Evolutionary conservation across 92 coral and sea anemone species (phyloP), one percentile per base, ranked within the genome.

Genomic region (Zoanthus gigantus): DNA sequence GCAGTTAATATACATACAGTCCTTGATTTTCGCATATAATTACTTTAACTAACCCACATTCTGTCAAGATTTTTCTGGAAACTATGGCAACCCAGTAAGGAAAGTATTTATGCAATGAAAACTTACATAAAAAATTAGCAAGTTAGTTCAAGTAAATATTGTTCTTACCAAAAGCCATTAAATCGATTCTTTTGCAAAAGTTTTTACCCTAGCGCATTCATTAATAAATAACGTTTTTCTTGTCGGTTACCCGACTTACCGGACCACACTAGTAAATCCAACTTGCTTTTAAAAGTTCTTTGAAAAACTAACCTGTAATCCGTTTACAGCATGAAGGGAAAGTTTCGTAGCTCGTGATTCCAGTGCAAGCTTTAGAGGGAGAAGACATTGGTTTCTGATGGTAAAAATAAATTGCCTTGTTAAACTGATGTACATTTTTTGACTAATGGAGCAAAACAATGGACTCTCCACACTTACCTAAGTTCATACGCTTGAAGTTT

Each of bases 291-390:
- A 63, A 90, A 56, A 81, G 73, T 34, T 14, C 45, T 30, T 44
- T 81, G 85, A 52, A 65, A 60, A 37, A 81, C 92, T 73, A 54
- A 97, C 99, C 92, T 97, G 99, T 30, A 97, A 89, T 18, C 99
- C 99, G 73, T 90, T 90, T 75, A 97, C 90, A 9, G 99, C 98
- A 83, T 95, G 94, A 15, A 90, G 84, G 0, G 99, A 95, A 0
- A 97, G 95, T 44, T 95, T 94, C 48, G 98, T 89, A 6, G 94
- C 93, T 4, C 99, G 85, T 4, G 99, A 97, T 78, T 97, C 99
- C 83, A 97, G 85, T 0, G 99, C 99, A 29, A 97, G 87, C 86
- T 95, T 97, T 71, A 97, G 84, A 23, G 99, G 97, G 44, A 95
- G 76, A 29, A 97, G 88, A 81, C 99, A 97, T 91, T 96, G 90